Evolutionary conservation across 2,797 vertebrate species (phyloP).

Genomic region (Sternarchorhynchus goeldii): DNA sequence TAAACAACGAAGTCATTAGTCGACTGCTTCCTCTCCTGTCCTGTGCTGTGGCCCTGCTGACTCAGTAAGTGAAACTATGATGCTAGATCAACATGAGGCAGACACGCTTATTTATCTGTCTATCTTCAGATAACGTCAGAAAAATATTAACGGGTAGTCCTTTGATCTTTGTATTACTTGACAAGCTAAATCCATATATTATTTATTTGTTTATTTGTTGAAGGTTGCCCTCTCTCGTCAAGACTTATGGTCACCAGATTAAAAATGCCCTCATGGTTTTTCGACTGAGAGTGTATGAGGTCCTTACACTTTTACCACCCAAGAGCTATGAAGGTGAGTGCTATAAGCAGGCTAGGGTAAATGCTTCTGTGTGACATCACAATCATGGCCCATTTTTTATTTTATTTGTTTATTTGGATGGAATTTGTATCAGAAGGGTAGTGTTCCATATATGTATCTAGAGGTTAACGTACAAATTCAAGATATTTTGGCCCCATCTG

Average conservation of each 20-base stretch:
- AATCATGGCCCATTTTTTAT: no score
- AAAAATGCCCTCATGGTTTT: slow-evolving; percentile 77
- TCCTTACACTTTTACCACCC: slow-evolving; percentile 84
- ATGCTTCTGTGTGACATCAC: no score
- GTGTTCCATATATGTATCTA: no score
- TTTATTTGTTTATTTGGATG: no score
- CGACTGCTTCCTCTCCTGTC: slow-evolving; percentile 82
- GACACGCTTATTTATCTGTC: neutral
- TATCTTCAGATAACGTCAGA: neutral
- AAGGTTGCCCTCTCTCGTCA: slow-evolving; percentile 80
- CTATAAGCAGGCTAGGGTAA: neutral
- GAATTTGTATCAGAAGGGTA: no score
- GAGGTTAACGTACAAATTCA: no score
- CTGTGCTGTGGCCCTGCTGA: slow-evolving; percentile 83
- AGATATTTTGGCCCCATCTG: no score
- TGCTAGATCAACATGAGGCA: neutral
- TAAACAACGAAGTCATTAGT: slow-evolving; percentile 82
- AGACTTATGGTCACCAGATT: slow-evolving; percentile 81
- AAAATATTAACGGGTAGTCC: neutral
- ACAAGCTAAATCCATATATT: neutral
- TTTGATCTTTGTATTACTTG: neutral
- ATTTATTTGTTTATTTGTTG: slow-evolving; percentile 56
- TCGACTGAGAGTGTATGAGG: slow-evolving; percentile 86
- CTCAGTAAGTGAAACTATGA: slow-evolving; percentile 77
- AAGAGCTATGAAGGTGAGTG: slow-evolving; percentile 84